phyloP scores from a whole-genome alignment of 92 coral and sea anemone species.

The Epizoanthus illoricatus region DNA sequence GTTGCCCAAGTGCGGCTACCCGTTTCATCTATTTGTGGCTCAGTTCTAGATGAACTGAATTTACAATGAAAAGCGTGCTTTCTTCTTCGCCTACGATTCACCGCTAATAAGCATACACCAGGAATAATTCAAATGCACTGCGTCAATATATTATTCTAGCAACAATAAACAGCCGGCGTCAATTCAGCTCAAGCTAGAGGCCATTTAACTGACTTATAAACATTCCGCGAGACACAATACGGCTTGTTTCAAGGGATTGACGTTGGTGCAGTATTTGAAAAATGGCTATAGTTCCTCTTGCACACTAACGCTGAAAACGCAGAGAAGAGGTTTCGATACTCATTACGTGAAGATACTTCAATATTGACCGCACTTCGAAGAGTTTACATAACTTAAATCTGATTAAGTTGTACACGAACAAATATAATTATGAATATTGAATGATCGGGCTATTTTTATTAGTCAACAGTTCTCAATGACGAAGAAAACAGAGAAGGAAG shows the following conservation, averaged over 20 bases:
- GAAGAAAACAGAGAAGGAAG: too few relatives aligned
- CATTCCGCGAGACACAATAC: slow-evolving; percentile 2
- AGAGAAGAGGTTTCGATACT: not conserved
- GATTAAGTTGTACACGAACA: not conserved
- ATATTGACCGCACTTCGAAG: not conserved
- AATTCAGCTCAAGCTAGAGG: not conserved
- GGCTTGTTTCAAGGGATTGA: not conserved
- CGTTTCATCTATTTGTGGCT: not conserved
- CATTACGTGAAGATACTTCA: not conserved
- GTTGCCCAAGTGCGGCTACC: not conserved
- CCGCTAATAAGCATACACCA: not conserved
- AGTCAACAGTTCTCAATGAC: not conserved
- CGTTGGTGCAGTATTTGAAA: not conserved
- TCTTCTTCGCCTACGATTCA: not conserved
- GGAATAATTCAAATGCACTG: not conserved
- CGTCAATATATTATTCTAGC: slow-evolving; percentile 1
- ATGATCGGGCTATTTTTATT: not conserved
- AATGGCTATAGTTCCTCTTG: too few relatives aligned
- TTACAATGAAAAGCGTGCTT: not conserved
- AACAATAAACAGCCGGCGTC: slow-evolving; percentile 2
- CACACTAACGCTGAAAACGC: too few relatives aligned
- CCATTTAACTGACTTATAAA: too few relatives aligned
- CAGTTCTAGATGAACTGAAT: not conserved
- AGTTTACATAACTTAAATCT: not conserved
- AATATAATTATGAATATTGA: not conserved